Conservation (phyloP, 2,113 vertebrate genomes). For the Parotia lawesii region DNA sequence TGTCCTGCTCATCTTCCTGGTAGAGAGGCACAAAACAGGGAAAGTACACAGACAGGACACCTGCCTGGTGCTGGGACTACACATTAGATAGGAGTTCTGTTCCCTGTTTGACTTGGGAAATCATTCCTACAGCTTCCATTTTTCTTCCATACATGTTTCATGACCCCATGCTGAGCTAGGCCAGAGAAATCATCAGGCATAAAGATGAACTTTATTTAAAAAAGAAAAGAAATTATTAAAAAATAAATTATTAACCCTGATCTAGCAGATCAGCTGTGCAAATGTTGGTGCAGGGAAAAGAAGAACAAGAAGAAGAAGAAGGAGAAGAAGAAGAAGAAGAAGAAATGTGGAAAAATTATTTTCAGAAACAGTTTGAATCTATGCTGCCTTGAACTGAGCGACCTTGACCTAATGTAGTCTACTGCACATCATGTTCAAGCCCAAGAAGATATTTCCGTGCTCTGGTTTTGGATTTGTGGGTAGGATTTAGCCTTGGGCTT, state of each 20-base stretch:
- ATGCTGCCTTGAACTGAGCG: neutral
- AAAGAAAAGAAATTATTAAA: neutral
- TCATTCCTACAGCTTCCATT: neutral
- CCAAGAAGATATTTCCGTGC: neutral
- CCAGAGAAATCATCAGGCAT: neutral
- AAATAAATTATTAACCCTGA: neutral
- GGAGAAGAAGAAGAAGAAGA: no score
- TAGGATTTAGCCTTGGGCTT: neutral
- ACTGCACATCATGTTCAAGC: neutral
- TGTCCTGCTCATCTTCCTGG: neutral
- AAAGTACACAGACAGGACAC: neutral
- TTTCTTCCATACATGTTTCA: neutral
- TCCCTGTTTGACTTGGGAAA: neutral
- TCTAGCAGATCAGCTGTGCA: neutral
- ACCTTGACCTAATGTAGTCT: neutral
- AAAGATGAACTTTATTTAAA: neutral
- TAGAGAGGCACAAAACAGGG: neutral
- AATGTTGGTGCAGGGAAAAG: neutral
- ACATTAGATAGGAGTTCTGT: neutral
- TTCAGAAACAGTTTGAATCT: neutral
- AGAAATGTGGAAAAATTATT: neutral
- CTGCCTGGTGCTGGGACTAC: neutral
- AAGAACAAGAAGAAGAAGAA: no score
- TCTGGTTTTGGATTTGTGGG: neutral
- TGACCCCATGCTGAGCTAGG: neutral